These are phyloP conservation scores for Coregonus suidteri DNA, from an alignment of 2,797 vertebrate genomes.

Conservation along the genomic window DNA sequence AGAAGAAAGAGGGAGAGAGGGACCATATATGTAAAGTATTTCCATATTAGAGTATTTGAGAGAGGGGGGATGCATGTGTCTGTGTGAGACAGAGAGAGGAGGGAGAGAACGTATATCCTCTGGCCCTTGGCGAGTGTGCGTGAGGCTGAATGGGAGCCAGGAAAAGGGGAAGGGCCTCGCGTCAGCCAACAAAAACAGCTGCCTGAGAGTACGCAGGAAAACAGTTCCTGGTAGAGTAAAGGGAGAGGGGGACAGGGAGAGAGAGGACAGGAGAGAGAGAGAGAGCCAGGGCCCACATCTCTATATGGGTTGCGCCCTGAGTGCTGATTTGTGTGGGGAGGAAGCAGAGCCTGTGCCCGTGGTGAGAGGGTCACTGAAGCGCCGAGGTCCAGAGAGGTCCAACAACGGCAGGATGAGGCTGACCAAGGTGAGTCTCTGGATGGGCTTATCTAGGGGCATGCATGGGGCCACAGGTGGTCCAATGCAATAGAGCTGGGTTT, in stretches of 20 bases:
- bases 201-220: conserved; percentile 51
- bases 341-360: conserved; percentile 68
- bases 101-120: conserved; percentile 8
- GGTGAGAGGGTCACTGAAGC: conserved; percentile 66
- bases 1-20: conserved; percentile 9
- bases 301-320: conserved; percentile 81
- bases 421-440: conserved; percentile 69
- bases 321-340: conserved; percentile 71
- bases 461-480: no score
- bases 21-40: neutral
- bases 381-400: conserved; percentile 66
- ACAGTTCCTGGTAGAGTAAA: conserved; percentile 8
- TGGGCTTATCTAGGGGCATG: neutral
- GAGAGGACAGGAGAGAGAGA: neutral
- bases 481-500: neutral
- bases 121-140: neutral
- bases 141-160: conserved; percentile 48
- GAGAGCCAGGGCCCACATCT: conserved; percentile 43
- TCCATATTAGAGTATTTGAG: neutral
- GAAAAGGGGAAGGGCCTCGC: conserved; percentile 76
- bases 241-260: neutral
- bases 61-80: neutral
- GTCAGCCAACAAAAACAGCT: conserved; percentile 82
- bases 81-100: conserved; percentile 29
- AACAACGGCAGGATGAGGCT: conserved; percentile 76